These are phyloP conservation scores for Babylonia areolata DNA, from an alignment of 1,140 invertebrate genomes.

Conservation along the genomic window DNA sequence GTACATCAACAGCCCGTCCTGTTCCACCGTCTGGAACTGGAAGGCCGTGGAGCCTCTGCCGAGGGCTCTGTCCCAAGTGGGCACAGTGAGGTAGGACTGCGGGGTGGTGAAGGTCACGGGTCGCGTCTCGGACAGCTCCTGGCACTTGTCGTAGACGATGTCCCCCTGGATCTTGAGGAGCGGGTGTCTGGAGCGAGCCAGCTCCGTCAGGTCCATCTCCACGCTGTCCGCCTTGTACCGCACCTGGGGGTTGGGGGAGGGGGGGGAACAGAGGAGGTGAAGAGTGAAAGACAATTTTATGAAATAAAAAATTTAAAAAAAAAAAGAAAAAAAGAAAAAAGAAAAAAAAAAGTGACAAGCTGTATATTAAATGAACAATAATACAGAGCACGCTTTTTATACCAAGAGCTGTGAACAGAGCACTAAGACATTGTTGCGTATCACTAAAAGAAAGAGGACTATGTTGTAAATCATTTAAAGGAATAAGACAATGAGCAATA, in stretches of 20 bases:
- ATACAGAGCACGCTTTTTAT: too few relatives aligned
- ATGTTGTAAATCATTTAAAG: too few relatives aligned
- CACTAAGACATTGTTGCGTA: too few relatives aligned
- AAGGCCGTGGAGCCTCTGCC: constrained; percentile 87
- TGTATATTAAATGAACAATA: too few relatives aligned
- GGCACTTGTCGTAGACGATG: constrained; percentile 89
- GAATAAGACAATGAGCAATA: too few relatives aligned
- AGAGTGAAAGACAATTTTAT: background rate
- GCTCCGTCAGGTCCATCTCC: constrained; percentile 90
- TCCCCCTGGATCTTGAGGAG: constrained; percentile 91
- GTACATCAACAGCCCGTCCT: constrained; percentile 94
- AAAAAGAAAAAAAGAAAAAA: too few relatives aligned
- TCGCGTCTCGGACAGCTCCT: constrained; percentile 88
- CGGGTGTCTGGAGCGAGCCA: constrained; percentile 89
- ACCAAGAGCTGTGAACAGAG: too few relatives aligned
- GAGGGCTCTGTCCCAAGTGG: constrained; percentile 89
- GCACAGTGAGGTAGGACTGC: constrained; percentile 88
- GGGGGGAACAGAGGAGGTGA: background rate
- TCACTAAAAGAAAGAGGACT: too few relatives aligned
- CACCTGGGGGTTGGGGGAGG: constrained; percentile 80
- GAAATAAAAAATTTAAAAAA: too few relatives aligned
- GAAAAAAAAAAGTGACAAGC: too few relatives aligned
- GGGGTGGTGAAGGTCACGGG: constrained; percentile 93
- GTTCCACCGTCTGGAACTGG: constrained; percentile 91
- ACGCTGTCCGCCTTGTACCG: constrained; percentile 93